These are phyloP conservation scores for Sardina pilchardus DNA, from an alignment of 2,113 vertebrate genomes.

Conservation along the genomic window DNA sequence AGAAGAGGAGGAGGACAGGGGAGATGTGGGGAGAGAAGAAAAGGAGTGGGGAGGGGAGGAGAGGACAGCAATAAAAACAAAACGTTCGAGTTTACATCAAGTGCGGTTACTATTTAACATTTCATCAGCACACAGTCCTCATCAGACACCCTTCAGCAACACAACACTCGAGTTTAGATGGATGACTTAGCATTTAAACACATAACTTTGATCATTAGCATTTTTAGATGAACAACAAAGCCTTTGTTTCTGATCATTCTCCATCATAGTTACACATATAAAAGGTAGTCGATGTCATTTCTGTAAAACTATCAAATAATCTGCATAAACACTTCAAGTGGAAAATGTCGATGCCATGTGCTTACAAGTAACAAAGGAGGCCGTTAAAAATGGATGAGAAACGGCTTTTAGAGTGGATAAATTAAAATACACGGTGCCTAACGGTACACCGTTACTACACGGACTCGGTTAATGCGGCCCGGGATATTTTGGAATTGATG, in stretches of 20 bases:
- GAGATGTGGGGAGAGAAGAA: background rate
- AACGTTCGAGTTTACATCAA: background rate
- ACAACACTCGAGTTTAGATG: background rate
- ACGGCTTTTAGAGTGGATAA: background rate
- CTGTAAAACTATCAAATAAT: no score
- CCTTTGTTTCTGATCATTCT: background rate
- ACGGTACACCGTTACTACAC: background rate
- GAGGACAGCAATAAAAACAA: conserved; percentile 55
- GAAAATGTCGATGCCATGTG: conserved; percentile 49
- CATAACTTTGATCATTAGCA: background rate
- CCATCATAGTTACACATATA: background rate
- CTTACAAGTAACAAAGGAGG: conserved; percentile 56
- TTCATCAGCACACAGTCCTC: background rate
- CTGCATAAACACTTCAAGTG: no score
- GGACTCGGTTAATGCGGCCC: background rate
- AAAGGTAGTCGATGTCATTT: background rate
- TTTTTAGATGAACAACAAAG: background rate
- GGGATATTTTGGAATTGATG: background rate
- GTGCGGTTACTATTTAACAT: background rate
- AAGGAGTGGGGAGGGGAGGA: background rate
- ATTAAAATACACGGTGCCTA: background rate
- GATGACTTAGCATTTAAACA: background rate
- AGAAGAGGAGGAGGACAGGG: conserved; percentile 23
- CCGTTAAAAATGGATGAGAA: conserved; percentile 43
- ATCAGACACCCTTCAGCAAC: background rate